These are phyloP conservation scores for Troides aeacus DNA, from an alignment of 2,888 invertebrate genomes.

Conservation along the genomic window DNA sequence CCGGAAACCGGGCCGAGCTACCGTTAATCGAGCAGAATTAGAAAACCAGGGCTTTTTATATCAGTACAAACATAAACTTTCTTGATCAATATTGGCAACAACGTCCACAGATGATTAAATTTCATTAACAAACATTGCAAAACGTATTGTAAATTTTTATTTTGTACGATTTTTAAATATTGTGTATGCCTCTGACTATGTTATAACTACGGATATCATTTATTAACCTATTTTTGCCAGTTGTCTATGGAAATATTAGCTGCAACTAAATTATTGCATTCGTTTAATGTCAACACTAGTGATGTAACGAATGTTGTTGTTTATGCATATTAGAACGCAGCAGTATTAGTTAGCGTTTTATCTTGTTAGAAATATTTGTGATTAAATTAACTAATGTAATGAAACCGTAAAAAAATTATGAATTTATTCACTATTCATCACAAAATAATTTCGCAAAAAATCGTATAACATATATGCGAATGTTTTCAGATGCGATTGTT, in stretches of 20 bases:
- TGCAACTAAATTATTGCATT: slow-evolving; percentile 12
- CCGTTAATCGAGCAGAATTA: slow-evolving; percentile 70
- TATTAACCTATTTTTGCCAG: neutral
- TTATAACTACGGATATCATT: neutral
- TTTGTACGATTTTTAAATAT: neutral
- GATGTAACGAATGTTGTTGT: no score
- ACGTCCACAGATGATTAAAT: neutral
- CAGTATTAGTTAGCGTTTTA: no score
- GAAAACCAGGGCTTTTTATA: slow-evolving; percentile 50
- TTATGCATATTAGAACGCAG: no score
- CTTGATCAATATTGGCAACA: slow-evolving; percentile 4
- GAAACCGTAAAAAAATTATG: no score
- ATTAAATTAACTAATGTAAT: no score
- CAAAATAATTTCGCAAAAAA: no score
- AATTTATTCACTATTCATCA: no score
- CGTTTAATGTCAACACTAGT: neutral
- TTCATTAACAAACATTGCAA: slow-evolving; percentile 5
- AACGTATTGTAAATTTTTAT: neutral
- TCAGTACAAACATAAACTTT: neutral
- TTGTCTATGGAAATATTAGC: neutral
- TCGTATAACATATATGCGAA: no score
- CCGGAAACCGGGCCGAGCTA: slow-evolving; percentile 69
- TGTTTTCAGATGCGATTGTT: no score
- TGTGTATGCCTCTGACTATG: neutral
- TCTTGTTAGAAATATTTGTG: no score